Base-by-base conservation (phyloP, 2,113 vertebrate genomes). In the Micromys minutus region DNA sequence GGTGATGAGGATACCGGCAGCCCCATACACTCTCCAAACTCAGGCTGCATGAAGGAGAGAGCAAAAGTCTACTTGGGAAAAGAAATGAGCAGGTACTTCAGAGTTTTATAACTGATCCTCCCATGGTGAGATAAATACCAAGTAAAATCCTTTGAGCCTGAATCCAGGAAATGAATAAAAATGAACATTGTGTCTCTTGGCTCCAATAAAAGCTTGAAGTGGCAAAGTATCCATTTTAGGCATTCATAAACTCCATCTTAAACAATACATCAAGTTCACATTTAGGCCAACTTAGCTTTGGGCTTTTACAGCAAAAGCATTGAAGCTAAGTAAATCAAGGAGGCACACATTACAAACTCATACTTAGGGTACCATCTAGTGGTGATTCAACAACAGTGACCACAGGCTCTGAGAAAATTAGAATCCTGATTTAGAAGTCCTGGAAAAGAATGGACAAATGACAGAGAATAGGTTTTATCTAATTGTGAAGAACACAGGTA, bases 301-400 rank as follows among this genome's bases (percentile, higher is more conserved):
- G 31, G 47, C 31, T 31, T 69, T 34, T 74, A 80, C 3, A 57
- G 69, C 34, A 57, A n/a, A 84, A 83, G 65, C 4, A 17, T 7
- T 52, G 69, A 80, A 55, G 59, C 13, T 22, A 61, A 52, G 45
- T 31, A 50, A 65, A 80, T 10, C 21, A 77, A 52, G 31, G 17
- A 36, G 13, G 10, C 26, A 45, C 16, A 34, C 26, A 63, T 1
- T 61, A 15, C 29, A n/a, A 57, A 85, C 26, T 50, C 84, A 31
- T 80, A 45, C 21, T 55, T 75, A 67, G 36, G 57, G 45, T 55
- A 59, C 93, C 93, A 94, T 45, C 93, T 90, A 84, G 93, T 52
- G 93, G 79, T 76, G 21, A 84, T 34, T 75, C 16, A 67, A 26
- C 29, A 84, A 10, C 22, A 89, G 47, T 90, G 87, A 75, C 69